Evolutionary conservation across 2,113 vertebrate genomes (phyloP), one percentile per base, ranked within the genome.

Genomic region (Nycticryphes semicollaris): DNA sequence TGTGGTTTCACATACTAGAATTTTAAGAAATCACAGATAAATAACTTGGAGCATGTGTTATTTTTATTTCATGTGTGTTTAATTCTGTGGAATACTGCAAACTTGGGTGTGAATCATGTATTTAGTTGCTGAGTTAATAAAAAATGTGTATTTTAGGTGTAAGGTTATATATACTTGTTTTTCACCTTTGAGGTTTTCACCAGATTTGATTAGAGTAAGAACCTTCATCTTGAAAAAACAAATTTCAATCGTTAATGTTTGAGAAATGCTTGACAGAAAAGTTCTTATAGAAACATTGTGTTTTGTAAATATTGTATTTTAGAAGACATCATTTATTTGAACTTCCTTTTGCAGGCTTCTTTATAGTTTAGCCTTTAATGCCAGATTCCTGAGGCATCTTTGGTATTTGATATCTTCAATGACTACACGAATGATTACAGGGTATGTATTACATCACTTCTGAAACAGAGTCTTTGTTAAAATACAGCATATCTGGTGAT

Each of bases 351-450:
- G n/a, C 96, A 99, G 99, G 97, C 99, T 99, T 93, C 97, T 99
- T 90, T 99, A 99, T 97, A 99, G 99, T 96, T 98, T 99, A 97
- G 99, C 99, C 80, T 99, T 99, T 95, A 99, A 99, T 57, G 99
- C 99, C 94, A 98, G 99, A 80, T 99, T 99, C 97, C 98, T 99
- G 97, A 98, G 99, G 85, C 99, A 99, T 91, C 98, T 99, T 59
- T 99, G 99, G 99, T 97, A 98, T 97, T 98, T 99, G 92, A 99
- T 99, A 93, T 99, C 99, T 37, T 99, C 99, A n/a, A 99, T 99
- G 99, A 99, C 99, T 24, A 99, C 99, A 14, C 99, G 98, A 96
- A 99, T 99, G 99, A 99, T 99, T 97, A 99, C 99, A 50, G 99
- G 99, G 99, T 99, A 98, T 89, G 99, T 98, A 91, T 75, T 62